phyloP scores from a whole-genome alignment of 1,140 invertebrate genomes.

The Drosophila repleta region DNA sequence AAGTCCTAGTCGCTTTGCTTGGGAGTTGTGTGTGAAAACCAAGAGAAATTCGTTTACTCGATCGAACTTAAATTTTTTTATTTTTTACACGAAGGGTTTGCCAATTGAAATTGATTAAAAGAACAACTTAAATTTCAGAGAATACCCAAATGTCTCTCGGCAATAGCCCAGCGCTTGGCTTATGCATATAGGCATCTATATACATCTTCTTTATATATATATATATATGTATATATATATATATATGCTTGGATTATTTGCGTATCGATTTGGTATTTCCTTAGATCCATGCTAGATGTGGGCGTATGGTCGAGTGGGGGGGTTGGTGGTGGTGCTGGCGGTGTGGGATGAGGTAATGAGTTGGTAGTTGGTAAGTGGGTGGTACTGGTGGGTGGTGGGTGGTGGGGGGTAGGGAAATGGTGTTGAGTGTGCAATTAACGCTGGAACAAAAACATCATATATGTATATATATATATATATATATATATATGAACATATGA shows the following conservation, averaged over 20 bases:
- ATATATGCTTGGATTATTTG: not conserved
- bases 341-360: no score
- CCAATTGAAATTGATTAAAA: constrained; percentile 49
- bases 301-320: not conserved
- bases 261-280: constrained; percentile 10
- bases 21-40: no score
- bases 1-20: no score
- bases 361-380: no score
- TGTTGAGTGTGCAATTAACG: not conserved
- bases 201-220: not conserved
- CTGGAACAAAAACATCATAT: constrained; percentile 16
- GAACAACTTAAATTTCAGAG: constrained; percentile 50
- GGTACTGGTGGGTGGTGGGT: no score
- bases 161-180: constrained; percentile 14
- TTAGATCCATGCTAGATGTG: constrained; percentile 15
- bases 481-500: constrained; percentile 9
- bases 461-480: constrained; percentile 5
- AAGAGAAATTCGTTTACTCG: not conserved
- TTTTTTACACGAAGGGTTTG: constrained; percentile 54
- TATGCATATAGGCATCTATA: constrained; percentile 8
- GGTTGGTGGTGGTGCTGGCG: no score
- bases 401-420: no score
- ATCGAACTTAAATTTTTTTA: constrained; percentile 56
- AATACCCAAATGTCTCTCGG: constrained; percentile 28
- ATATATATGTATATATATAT: not conserved